phyloP scores from a whole-genome alignment of 2,888 invertebrate species.

The Himalopsyche tibetana region DNA sequence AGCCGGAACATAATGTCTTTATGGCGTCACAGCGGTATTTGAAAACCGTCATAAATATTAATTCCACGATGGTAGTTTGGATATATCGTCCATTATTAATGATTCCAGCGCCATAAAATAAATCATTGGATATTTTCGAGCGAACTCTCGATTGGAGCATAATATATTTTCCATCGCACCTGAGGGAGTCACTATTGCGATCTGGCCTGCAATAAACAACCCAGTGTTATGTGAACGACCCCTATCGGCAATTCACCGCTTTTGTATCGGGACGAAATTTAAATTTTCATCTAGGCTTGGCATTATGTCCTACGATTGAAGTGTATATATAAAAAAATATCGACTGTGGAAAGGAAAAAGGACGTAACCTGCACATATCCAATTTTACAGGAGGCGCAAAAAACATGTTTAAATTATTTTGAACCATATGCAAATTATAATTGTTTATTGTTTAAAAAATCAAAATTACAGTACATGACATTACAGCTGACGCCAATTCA shows the following conservation, averaged over 20 bases:
- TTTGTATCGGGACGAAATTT: slow-evolving; percentile 13
- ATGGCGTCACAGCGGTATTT: slow-evolving; percentile 41
- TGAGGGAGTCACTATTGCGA: slow-evolving; percentile 58
- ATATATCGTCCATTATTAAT: slow-evolving; percentile 60
- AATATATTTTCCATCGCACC: slow-evolving; percentile 62
- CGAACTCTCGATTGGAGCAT: slow-evolving; percentile 58
- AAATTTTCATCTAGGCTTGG: slow-evolving; percentile 12
- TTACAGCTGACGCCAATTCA: no score
- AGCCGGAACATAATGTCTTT: slow-evolving; percentile 5
- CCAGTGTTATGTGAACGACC: slow-evolving; percentile 25
- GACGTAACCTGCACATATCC: no score
- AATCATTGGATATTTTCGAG: slow-evolving; percentile 62
- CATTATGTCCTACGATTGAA: neutral
- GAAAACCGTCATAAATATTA: slow-evolving; percentile 62
- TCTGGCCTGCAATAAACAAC: slow-evolving; percentile 36
- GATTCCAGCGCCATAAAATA: slow-evolving; percentile 61
- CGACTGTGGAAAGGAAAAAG: no score
- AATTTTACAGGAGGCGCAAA: no score
- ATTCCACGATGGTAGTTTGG: slow-evolving; percentile 53
- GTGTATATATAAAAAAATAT: no score
- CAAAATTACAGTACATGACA: no score
- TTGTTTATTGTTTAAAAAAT: no score
- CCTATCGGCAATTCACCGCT: slow-evolving; percentile 21
- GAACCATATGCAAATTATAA: no score
- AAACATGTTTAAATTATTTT: no score